Base-by-base conservation (phyloP, 1,140 invertebrate genomes). In the Temnothorax nylanderi region DNA sequence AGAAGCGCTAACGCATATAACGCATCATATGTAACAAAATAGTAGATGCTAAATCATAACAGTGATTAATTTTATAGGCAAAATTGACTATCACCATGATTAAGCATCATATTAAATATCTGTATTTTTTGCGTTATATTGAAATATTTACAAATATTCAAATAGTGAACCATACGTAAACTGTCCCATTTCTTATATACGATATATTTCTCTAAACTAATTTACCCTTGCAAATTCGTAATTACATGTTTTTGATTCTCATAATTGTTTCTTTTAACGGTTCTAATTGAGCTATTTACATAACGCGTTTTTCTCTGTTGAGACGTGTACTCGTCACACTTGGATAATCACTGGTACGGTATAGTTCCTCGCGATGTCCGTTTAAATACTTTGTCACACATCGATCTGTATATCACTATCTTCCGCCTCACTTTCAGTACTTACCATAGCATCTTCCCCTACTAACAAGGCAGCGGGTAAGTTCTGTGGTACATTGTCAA, bases 391-490 rank as follows among this genome's bases (percentile, higher is more conserved):
- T 91, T 92, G 94, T 95, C 94, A 95, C 87, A 95, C 95, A 78
- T 95, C 95, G 56, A 95, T 95, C 88, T 95, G 95, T 89, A 96
- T 93, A 87, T 96, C 95, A 87, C 95, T 95, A 34, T 95, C 95
- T 56, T 95, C 95, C 49, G 95, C 94, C 88, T 95, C 95, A 86
- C 94, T 95, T 85, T 95, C 95, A 10, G 95, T 95, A 89, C 95
- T 95, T 10, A 93, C 92, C 47, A 95, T 95, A 41, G 94, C 93
- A 76, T 96, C 95, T 85, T 95, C 95, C 37, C 95, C 95, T 56
- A 95, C 95, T 49, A 96, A 91, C 71, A 96, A 90, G 41, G 95
- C 95, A 26, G 95, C 95, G 3, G 95, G 95, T 41, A 96, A 91
- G 88, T 95, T 94, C 88, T 94, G 95, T 1, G 95, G 93, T 62